Evolutionary conservation across 2,888 invertebrate genomes (phyloP), one percentile per base, ranked within the genome.

Genomic region (Drosophila putrida): DNA sequence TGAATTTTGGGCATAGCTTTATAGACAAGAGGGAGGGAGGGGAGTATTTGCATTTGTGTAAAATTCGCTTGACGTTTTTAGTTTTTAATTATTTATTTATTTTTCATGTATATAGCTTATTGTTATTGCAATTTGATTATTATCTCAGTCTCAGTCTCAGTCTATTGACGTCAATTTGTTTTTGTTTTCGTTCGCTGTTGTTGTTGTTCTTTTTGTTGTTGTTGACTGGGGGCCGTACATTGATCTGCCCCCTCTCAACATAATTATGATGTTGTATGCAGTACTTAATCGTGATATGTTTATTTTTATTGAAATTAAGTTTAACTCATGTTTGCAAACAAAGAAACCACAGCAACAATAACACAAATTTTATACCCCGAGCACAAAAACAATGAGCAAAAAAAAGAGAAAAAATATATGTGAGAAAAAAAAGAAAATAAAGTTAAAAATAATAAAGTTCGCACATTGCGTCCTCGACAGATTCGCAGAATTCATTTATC

Each of bases 401-500:
- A 51, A 8, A 13, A 15, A 28, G 35, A 49, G 2, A 74, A 60
- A 44, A 28, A 39, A 53, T n/a, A n/a, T n/a, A n/a, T n/a, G n/a
- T 6, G 20, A 11, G 15, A 9, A 9, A 20, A 36, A 41, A 46
- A 36, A 38, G n/a, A 41, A 54, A 55, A 51, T 35, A 64, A 71
- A 69, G 55, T 74, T 82, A 35, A 55, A 46, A 50, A 38, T 44
- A 39, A 55, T 38, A 63, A 73, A 72, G 58, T 75, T 83, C 57
- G 71, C 84, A 59, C 71, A 77, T 77, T 75, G 81, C 54, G 78
- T 70, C 82, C 87, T 83, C 84, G 78, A 83, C 68, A 75, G 64
- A 57, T 88, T 83, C 89, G 89, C 65, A 62, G 83, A 83, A 83
- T 68, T 88, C 75, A 83, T 83, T 83, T 83, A 83, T 83, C 83